These are phyloP conservation scores for Oceanodroma leucorhoa DNA, from an alignment of 2,797 vertebrate genomes.

Conservation along the genomic window DNA sequence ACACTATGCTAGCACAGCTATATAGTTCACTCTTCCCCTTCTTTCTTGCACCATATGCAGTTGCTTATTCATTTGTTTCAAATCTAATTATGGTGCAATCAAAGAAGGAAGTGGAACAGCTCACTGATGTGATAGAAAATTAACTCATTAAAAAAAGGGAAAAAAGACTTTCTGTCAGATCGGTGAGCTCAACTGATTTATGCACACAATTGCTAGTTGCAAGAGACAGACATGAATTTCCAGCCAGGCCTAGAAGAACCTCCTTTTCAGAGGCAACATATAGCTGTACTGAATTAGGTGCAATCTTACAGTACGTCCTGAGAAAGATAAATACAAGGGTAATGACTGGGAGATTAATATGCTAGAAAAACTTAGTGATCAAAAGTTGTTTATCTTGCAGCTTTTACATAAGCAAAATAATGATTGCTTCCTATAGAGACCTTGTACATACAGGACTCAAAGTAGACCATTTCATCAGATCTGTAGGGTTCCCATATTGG, in stretches of 20 bases:
- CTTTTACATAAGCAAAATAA: not conserved
- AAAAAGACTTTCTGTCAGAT: not conserved
- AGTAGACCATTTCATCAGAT: not conserved
- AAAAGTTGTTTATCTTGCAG: not conserved
- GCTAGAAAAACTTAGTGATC: not conserved
- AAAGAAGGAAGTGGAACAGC: slow-evolving; percentile 9
- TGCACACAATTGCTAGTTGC: not conserved
- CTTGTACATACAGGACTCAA: not conserved
- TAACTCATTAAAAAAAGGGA: not conserved
- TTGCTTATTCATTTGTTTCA: not conserved
- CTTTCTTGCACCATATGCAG: not conserved
- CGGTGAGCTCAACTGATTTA: not conserved
- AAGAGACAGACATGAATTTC: not conserved
- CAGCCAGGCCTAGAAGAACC: not conserved
- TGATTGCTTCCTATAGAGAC: not conserved
- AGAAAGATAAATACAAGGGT: not conserved
- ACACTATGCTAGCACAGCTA: not conserved
- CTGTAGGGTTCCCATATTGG: not conserved
- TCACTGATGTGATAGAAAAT: slow-evolving; percentile 14
- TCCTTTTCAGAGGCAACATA: not conserved
- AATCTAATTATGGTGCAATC: not conserved
- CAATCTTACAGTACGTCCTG: not conserved
- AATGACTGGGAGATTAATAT: not conserved
- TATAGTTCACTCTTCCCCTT: not conserved
- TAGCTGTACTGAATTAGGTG: not conserved